phyloP scores from a whole-genome alignment of 2,888 invertebrate species.

The Epsilonema sp. region DNA sequence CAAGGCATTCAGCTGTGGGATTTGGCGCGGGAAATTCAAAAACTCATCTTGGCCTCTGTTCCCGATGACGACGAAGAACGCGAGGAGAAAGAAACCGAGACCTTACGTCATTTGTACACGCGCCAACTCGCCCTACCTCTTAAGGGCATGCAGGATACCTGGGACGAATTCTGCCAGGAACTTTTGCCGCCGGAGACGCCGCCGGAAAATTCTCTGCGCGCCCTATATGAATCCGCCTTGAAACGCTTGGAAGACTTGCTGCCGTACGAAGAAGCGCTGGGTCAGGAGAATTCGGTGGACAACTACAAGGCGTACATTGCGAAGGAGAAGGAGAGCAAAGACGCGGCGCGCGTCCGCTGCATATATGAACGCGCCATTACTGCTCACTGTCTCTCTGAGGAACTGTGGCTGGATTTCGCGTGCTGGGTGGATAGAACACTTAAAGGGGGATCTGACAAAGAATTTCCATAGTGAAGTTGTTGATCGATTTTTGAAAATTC shows the following conservation, averaged over 20 bases:
- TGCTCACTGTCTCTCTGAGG: slow-evolving; percentile 33
- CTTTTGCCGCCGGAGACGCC: too few relatives aligned
- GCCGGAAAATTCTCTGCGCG: slow-evolving; percentile 26
- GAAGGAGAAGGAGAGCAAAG: slow-evolving; percentile 34
- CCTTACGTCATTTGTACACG: too few relatives aligned
- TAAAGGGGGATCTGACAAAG: too few relatives aligned
- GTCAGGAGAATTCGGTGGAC: slow-evolving; percentile 12
- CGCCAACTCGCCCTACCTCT: too few relatives aligned
- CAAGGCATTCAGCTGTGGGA: too few relatives aligned
- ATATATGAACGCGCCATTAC: slow-evolving; percentile 8
- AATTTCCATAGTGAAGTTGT: slow-evolving; percentile 41
- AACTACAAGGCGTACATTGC: slow-evolving; percentile 38
- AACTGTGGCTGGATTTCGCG: slow-evolving; percentile 43
- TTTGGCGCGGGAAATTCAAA: too few relatives aligned
- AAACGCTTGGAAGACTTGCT: slow-evolving; percentile 34
- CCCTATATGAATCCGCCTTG: slow-evolving; percentile 36
- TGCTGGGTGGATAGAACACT: slow-evolving; percentile 33
- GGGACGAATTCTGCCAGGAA: too few relatives aligned
- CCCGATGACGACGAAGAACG: too few relatives aligned
- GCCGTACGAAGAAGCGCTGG: slow-evolving; percentile 39
- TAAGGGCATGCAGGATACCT: too few relatives aligned
- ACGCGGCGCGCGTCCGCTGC: slow-evolving; percentile 3
- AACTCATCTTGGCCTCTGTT: too few relatives aligned
- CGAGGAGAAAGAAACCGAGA: too few relatives aligned
- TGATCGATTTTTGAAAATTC: slow-evolving; percentile 33